Evolutionary conservation across 1,140 invertebrate genomes (phyloP), one percentile per base, ranked within the genome.

Genomic region (Drosophila paulistorum): DNA sequence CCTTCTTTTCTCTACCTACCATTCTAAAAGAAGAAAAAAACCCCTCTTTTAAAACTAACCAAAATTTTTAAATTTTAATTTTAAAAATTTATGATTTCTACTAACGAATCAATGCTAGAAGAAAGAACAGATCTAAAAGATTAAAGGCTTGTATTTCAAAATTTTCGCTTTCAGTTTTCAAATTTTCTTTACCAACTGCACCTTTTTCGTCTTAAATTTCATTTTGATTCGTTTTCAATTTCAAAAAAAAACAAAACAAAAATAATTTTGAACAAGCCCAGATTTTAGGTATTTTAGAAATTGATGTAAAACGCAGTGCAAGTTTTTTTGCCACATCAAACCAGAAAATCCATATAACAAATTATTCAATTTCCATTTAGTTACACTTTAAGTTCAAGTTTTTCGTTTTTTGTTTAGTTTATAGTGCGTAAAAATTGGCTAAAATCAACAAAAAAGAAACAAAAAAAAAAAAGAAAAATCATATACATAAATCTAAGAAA

Each of bases 261-360:
- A 30, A 65, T 59, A 4, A 41, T 55, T 63, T 67, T 70, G 64
- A 68, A 78, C 78, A 84, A 73, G 67, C 74, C 48, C 60, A 72
- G 59, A 66, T 55, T 39, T 17, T 71, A 81, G 74, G 42, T 57
- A 48, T 57, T 68, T 65, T 70, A 68, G 42, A 77, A 78, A 68
- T 71, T 68, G 77, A 87, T 78, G 81, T 81, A 74, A 59, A 61
- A 81, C 45, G 79, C 86, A 90, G 90, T 91, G 90, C 90, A 91
- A 91, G 83, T 91, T 91, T 91, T 89, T 90, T 78, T 87, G 84
- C 77, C 84, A 79, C 72, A 83, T 74, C 73, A 74, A 81, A 65
- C 11, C 11, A 58, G 41, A 72, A 41, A 13, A 65, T n/a, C 41
- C 10, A 48, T 20, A 64, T 10, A n/a, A 54, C 41, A 37, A 37